phyloP scores from a whole-genome alignment of 2,888 invertebrate genomes.

The Scaptomyza reducta region DNA sequence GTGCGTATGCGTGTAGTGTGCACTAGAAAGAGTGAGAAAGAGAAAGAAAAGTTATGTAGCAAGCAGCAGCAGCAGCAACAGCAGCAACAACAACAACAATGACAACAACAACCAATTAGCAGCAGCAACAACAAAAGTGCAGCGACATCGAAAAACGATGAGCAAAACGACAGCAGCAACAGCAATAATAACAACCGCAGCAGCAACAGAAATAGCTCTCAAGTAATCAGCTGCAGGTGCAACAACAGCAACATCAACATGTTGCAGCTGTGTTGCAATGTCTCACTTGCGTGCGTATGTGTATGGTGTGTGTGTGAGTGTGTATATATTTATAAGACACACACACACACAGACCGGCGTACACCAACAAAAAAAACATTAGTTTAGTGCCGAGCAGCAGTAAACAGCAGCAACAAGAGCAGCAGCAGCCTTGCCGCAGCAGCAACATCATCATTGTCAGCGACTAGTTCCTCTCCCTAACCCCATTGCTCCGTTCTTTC shows the following conservation, averaged over 20 bases:
- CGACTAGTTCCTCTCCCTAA: slow-evolving; percentile 52
- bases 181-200: slow-evolving; percentile 2
- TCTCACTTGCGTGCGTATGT: slow-evolving; percentile 38
- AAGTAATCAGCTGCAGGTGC: slow-evolving; percentile 26
- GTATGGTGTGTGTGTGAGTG: slow-evolving; percentile 16
- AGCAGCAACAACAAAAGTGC: slow-evolving; percentile 62
- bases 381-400: slow-evolving; percentile 46
- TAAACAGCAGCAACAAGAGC: slow-evolving; percentile 18
- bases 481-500: not conserved
- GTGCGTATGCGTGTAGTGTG: no score
- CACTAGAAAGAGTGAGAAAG: slow-evolving; percentile 16
- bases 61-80: slow-evolving; percentile 35
- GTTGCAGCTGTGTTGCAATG: slow-evolving; percentile 28
- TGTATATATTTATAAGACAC: slow-evolving; percentile 9
- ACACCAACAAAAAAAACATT: slow-evolving; percentile 17
- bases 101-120: slow-evolving; percentile 39
- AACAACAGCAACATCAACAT: slow-evolving; percentile 34
- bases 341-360: slow-evolving; percentile 24
- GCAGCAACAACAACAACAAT: slow-evolving; percentile 48
- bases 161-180: slow-evolving; percentile 5
- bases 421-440: slow-evolving; percentile 43
- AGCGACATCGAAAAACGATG: slow-evolving; percentile 42
- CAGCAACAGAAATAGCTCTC: slow-evolving; percentile 24
- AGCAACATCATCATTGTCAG: slow-evolving; percentile 80
- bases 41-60: slow-evolving; percentile 23